Percentiles rank a stretch among this genome's conserved stretches.
phyloP scores from a whole-genome alignment of 2,888 invertebrate species.

The Dasysyrphus tricinctus region DNA sequence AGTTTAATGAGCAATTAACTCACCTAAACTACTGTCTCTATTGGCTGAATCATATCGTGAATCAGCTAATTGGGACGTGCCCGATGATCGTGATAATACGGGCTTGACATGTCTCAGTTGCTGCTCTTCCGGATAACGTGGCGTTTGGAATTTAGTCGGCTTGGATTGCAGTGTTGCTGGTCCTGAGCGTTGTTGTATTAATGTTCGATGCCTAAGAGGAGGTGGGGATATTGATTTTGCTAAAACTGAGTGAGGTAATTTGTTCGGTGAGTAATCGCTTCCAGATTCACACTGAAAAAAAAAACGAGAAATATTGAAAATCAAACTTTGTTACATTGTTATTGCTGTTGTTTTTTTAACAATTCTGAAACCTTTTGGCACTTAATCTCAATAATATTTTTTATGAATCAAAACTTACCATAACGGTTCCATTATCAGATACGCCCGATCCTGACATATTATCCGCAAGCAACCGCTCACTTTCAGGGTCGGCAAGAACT shows the following conservation, averaged over 20 bases:
- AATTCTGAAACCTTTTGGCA: too few species aligned
- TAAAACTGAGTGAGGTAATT: constrained; percentile 84
- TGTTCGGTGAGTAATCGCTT: constrained; percentile 87
- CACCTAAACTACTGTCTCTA: constrained; percentile 83
- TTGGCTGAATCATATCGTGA: constrained; percentile 81
- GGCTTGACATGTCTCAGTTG: constrained; percentile 81
- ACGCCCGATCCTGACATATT: constrained; percentile 86
- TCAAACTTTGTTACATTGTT: background rate
- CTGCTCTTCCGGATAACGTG: constrained; percentile 83
- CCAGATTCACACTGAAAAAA: constrained; percentile 86
- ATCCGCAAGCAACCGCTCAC: constrained; percentile 89
- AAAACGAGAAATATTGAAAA: constrained; percentile 1
- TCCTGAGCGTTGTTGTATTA: constrained; percentile 83
- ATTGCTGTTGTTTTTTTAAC: too few species aligned
- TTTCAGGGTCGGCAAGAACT: constrained; percentile 87
- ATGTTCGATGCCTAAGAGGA: constrained; percentile 83
- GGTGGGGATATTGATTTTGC: constrained; percentile 84
- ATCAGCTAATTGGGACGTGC: constrained; percentile 78
- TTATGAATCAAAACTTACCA: constrained; percentile 77
- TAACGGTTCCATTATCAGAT: constrained; percentile 85
- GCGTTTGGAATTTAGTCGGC: constrained; percentile 83
- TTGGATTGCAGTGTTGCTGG: constrained; percentile 82
- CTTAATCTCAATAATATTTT: too few species aligned
- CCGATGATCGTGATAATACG: constrained; percentile 78
- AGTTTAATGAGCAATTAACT: constrained; percentile 57